Percentiles rank a stretch among this genome's conserved stretches.
Conservation (phyloP, 1,140 invertebrate species). For the Epicauta chinensis region DNA sequence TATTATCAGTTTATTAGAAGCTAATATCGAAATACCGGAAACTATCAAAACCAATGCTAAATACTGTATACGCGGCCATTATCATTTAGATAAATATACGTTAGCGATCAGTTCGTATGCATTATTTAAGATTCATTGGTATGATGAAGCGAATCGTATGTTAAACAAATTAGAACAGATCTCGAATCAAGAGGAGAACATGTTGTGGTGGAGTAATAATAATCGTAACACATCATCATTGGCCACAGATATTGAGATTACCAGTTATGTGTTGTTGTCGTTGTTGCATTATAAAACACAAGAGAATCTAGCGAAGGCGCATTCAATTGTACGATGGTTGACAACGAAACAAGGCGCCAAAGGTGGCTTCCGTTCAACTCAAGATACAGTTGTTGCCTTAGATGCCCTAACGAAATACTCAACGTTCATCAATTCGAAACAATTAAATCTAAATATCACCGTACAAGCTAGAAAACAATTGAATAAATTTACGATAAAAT, state of each 20-base stretch:
- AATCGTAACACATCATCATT: constrained; percentile 11
- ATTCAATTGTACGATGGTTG: constrained; percentile 56
- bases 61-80: constrained; percentile 46
- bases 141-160: constrained; percentile 27
- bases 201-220: constrained; percentile 35
- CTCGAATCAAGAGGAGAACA: constrained; percentile 24
- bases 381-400: constrained; percentile 56
- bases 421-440: constrained; percentile 20
- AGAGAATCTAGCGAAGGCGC: constrained; percentile 51
- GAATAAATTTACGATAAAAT: constrained; percentile 20
- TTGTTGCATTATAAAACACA: constrained; percentile 49
- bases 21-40: constrained; percentile 43
- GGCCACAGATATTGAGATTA: constrained; percentile 55
- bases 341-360: constrained; percentile 57
- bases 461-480: constrained; percentile 17
- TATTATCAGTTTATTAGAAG: constrained; percentile 54
- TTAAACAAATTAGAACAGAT: constrained; percentile 29
- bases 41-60: constrained; percentile 46
- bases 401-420: constrained; percentile 54
- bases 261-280: constrained; percentile 59
- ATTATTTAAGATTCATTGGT: constrained; percentile 48
- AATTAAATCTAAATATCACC: constrained; percentile 25
- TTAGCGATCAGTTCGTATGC: constrained; percentile 54
- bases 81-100: constrained; percentile 46
- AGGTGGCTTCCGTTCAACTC: constrained; percentile 62